phyloP scores from a whole-genome alignment of 1,140 invertebrate species.

The Macrosteles quadrilineatus region DNA sequence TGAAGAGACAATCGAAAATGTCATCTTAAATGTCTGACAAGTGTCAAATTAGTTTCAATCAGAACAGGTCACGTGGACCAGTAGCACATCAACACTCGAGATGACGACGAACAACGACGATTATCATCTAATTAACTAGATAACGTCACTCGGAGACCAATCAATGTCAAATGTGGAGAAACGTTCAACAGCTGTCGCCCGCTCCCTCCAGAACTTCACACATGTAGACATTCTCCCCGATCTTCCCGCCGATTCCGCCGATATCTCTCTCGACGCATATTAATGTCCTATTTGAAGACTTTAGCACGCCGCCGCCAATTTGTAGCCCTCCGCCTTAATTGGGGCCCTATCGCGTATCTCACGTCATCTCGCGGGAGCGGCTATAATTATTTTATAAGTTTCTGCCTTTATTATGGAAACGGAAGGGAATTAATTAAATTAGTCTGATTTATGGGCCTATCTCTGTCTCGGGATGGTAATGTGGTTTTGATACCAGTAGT shows the following conservation, averaged over 20 bases:
- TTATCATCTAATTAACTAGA: not conserved
- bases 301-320: too few species aligned
- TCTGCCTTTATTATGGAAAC: too few species aligned
- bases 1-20: too few species aligned
- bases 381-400: too few species aligned
- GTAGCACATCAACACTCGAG: not conserved
- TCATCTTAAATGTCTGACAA: not conserved
- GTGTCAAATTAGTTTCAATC: not conserved
- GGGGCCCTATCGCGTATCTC: too few species aligned
- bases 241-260: not conserved
- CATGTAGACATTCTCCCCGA: not conserved
- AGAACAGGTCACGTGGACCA: too few species aligned
- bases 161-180: slow-evolving; percentile 1
- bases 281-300: not conserved
- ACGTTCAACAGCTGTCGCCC: not conserved
- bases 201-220: not conserved
- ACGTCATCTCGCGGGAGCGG: too few species aligned
- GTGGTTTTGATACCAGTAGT: too few species aligned
- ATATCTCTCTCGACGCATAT: slow-evolving; percentile 5
- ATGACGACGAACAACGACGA: not conserved
- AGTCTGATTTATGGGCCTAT: too few species aligned
- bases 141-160: not conserved
- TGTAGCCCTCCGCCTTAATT: too few species aligned
- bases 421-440: too few species aligned
- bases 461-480: too few species aligned